Conservation (phyloP, 1,140 invertebrate genomes). For the Pogonus chalceus region DNA sequence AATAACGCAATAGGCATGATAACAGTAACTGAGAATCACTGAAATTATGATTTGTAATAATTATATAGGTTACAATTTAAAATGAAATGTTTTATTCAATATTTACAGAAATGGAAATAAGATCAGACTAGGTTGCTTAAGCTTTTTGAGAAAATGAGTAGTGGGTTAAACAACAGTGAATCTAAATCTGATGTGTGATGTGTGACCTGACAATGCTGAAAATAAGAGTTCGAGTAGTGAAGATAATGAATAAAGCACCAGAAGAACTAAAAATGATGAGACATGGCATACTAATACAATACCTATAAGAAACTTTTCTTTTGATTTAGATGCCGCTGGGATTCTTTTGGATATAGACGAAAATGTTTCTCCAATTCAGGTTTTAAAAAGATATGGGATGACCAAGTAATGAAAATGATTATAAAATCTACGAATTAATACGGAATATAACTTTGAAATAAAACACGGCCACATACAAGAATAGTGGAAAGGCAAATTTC, state of each 20-base stretch:
- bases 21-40: too few species aligned
- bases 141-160: not conserved
- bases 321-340: too few species aligned
- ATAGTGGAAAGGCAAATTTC: not conserved
- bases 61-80: slow-evolving; percentile 10
- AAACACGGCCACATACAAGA: not conserved
- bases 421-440: not conserved
- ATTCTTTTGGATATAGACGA: too few species aligned
- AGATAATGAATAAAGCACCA: not conserved
- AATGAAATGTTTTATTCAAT: slow-evolving; percentile 8
- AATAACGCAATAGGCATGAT: too few species aligned
- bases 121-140: slow-evolving; percentile 1
- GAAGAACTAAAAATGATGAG: not conserved
- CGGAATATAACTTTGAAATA: not conserved
- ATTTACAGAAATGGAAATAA: not conserved
- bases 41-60: too few species aligned
- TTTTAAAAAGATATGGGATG: too few species aligned
- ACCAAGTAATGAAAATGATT: too few species aligned
- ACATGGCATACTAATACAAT: too few species aligned
- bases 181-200: not conserved
- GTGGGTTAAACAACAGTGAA: not conserved
- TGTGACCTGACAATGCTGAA: not conserved
- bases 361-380: too few species aligned
- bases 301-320: too few species aligned
- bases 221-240: not conserved